Evolutionary conservation across 2,113 vertebrate genomes (phyloP), one percentile per base, ranked within the genome.

Genomic region (Chaenocephalus aceratus): DNA sequence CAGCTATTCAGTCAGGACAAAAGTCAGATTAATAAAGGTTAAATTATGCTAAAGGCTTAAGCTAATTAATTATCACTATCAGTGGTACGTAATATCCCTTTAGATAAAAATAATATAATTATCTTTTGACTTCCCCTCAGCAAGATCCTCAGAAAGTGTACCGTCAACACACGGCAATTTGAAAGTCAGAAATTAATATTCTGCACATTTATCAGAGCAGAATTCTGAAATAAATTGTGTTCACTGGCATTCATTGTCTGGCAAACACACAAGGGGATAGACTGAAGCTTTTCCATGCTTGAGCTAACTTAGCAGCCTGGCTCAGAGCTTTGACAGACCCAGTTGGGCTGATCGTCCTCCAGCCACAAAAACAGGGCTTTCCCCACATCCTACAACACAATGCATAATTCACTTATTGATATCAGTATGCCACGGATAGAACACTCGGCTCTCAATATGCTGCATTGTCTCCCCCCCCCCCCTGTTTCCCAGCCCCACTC

Each of bases 11-110:
- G 69, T 89, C 67, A 80, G 76, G 88, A 93, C 86, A 89, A 88
- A 88, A 91, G 84, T 89, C 80, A 83, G 82, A 92, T 92, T 82
- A 91, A 83, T 13, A 7, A 82, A 76, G 45, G 59, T 82, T 91
- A 88, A 92, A 92, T 91, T 86, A 92, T 18, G 21, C 77, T 52
- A 63, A 79, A 85, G 89, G 80, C 79, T 80, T 82, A 73, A 88
- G 87, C 88, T 86, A 88, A 91, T 94, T 91, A 90, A 92, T 90
- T 90, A 88, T 70, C 86, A 56, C 77, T 84, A 90, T 87, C 80
- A 77, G 84, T 75, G 61, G 61, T 84, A 86, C 62, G 80, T 80
- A 90, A 88, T 82, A 92, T 82, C 75, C 77, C 63, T 72, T 84
- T 74, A 86, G 86, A 91, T 88, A 83, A 85, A 88, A 59, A 65